These are phyloP conservation scores for Biston betularia DNA, from an alignment of 2,888 invertebrate genomes.

Conservation along the genomic window DNA sequence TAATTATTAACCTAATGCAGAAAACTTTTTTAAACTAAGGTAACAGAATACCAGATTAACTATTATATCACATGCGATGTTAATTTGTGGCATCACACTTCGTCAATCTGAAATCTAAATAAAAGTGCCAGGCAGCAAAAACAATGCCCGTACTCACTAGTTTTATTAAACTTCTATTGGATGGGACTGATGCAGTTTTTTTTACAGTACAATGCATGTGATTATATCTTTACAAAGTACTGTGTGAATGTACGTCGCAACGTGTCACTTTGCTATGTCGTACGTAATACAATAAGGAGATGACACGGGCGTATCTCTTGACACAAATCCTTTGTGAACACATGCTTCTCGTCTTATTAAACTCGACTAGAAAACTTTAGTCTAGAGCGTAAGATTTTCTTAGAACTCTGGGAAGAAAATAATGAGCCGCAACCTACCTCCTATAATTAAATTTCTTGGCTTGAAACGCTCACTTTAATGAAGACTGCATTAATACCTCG, in stretches of 20 bases:
- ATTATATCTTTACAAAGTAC: constrained; percentile 2
- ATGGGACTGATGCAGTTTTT: too few relatives aligned
- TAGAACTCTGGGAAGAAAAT: background rate
- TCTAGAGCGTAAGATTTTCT: background rate
- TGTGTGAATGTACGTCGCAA: constrained; percentile 6
- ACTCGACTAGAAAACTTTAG: constrained; percentile 6
- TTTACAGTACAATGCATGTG: background rate
- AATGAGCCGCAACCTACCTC: background rate
- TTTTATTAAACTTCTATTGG: too few relatives aligned
- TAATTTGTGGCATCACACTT: too few relatives aligned
- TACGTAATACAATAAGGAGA: constrained; percentile 33
- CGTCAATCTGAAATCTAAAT: too few relatives aligned
- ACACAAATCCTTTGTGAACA: constrained; percentile 28
- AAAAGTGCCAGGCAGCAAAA: too few relatives aligned
- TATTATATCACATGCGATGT: too few relatives aligned
- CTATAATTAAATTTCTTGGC: background rate
- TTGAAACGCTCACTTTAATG: background rate
- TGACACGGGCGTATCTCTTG: constrained; percentile 29
- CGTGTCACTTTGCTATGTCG: constrained; percentile 45
- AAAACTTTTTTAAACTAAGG: too few relatives aligned
- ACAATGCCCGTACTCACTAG: too few relatives aligned
- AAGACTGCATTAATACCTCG: background rate
- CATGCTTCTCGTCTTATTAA: constrained; percentile 23
- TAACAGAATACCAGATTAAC: too few relatives aligned
- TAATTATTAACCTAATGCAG: too few relatives aligned